A percentile compares a stretch with the other conserved stretches of the same genome.
Evolutionary conservation across 2,113 vertebrate genomes (phyloP).

Genomic region (Xiphophorus maculatus): DNA sequence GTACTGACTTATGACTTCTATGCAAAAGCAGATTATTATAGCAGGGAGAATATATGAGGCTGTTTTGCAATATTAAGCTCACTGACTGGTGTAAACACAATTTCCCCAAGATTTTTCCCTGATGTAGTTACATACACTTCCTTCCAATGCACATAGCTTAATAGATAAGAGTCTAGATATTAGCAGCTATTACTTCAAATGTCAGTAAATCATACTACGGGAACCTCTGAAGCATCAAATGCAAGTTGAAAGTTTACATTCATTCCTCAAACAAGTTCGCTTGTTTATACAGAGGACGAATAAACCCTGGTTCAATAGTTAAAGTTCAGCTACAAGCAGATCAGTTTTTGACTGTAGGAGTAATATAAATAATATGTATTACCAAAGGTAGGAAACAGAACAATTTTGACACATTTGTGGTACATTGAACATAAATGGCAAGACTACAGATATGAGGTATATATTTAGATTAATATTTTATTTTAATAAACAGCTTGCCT

Average conservation of each 20-base stretch:
- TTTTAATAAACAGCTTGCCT: constrained; percentile 5
- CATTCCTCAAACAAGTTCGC: constrained; percentile 20
- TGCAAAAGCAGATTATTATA: constrained; percentile 48
- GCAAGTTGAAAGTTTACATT: not conserved
- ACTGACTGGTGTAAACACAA: constrained; percentile 37
- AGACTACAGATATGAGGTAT: constrained; percentile 1
- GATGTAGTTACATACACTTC: constrained; percentile 25
- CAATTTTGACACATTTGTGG: constrained; percentile 26
- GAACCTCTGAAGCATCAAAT: constrained; percentile 32
- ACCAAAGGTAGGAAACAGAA: constrained; percentile 33
- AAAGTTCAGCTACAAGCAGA: not conserved
- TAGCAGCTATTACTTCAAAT: constrained; percentile 49
- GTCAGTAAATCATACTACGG: constrained; percentile 29
- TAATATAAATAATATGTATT: constrained; percentile 41
- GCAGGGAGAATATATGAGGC: constrained; percentile 43
- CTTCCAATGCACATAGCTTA: constrained; percentile 29
- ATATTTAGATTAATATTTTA: constrained; percentile 16
- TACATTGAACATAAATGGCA: constrained; percentile 21
- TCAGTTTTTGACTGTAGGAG: too few relatives aligned
- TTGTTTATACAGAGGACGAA: not conserved
- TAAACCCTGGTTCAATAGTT: not conserved
- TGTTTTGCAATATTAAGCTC: constrained; percentile 49
- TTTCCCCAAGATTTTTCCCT: constrained; percentile 38
- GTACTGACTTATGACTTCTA: constrained; percentile 31
- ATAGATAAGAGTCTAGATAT: constrained; percentile 34